These are phyloP conservation scores for Eulemur albifrons DNA, from an alignment of 2,797 vertebrate species.

Conservation along the genomic window DNA sequence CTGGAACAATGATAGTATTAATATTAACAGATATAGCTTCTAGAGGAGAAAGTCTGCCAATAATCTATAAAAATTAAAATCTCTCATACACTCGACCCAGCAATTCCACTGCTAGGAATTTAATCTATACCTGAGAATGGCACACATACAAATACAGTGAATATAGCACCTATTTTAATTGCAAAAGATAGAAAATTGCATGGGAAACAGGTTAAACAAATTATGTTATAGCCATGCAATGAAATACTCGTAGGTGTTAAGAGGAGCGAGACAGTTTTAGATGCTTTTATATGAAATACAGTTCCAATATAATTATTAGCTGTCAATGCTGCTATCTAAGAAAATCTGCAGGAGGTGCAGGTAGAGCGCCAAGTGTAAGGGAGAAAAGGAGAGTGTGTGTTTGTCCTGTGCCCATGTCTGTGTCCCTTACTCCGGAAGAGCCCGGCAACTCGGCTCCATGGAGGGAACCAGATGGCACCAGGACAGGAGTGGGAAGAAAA, in stretches of 20 bases:
- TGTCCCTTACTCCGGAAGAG: background rate
- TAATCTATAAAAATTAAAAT: background rate
- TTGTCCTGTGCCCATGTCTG: rapidly evolving
- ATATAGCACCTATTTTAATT: background rate
- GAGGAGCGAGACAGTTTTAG: rapidly evolving
- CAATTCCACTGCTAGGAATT: background rate
- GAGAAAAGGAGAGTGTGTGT: rapidly evolving
- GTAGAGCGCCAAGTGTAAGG: too few relatives aligned
- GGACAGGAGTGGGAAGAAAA: background rate
- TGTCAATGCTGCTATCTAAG: background rate
- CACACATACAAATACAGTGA: rapidly evolving
- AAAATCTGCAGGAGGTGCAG: background rate
- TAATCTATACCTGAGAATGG: rapidly evolving
- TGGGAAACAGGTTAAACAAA: too few relatives aligned
- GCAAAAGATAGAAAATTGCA: background rate
- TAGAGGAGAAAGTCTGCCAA: too few relatives aligned
- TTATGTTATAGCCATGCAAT: rapidly evolving
- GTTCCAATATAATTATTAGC: rapidly evolving
- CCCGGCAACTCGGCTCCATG: rapidly evolving
- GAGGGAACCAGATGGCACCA: background rate
- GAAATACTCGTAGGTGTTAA: rapidly evolving
- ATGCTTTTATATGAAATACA: rapidly evolving
- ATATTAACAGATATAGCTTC: background rate
- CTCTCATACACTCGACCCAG: background rate
- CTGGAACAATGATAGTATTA: rapidly evolving